Conservation (phyloP, 1,140 invertebrate genomes). For the Panulirus ornatus region DNA sequence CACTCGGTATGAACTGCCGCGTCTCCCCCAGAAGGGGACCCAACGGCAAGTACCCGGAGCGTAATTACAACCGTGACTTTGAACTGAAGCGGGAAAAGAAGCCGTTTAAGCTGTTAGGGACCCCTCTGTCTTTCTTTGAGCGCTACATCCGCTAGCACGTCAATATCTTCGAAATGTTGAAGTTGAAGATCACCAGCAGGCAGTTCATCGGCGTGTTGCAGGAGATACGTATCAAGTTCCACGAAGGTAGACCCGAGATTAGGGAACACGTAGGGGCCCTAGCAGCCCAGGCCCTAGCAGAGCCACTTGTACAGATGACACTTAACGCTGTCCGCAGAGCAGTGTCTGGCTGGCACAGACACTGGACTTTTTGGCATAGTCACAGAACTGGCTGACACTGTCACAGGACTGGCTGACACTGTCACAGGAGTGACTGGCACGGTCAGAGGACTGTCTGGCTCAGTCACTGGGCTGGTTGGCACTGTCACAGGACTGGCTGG, state of each 20-base stretch:
- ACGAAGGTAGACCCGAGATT: not conserved
- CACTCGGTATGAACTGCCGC: no score
- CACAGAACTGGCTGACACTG: no score
- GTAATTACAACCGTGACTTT: no score
- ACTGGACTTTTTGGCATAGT: no score
- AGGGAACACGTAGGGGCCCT: slow-evolving; percentile 16
- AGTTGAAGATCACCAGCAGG: not conserved
- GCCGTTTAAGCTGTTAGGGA: not conserved
- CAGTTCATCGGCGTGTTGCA: slow-evolving; percentile 5
- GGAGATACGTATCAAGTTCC: not conserved
- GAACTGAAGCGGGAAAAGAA: no score
- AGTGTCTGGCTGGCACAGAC: not conserved
- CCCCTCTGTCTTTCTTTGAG: not conserved
- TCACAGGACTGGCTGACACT: no score
- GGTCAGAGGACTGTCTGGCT: no score
- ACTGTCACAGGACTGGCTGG: no score
- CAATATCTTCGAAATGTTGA: not conserved
- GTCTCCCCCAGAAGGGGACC: no score
- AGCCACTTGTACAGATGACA: slow-evolving; percentile 44
- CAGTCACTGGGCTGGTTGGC: no score
- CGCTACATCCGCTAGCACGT: slow-evolving; percentile 24
- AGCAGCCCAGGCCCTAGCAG: slow-evolving; percentile 34
- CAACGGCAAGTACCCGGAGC: no score
- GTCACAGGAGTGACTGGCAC: no score
- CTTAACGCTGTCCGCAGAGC: slow-evolving; percentile 32